Evolutionary conservation across 2,797 vertebrate genomes (phyloP).

Genomic region (Syndactyla subalaris): DNA sequence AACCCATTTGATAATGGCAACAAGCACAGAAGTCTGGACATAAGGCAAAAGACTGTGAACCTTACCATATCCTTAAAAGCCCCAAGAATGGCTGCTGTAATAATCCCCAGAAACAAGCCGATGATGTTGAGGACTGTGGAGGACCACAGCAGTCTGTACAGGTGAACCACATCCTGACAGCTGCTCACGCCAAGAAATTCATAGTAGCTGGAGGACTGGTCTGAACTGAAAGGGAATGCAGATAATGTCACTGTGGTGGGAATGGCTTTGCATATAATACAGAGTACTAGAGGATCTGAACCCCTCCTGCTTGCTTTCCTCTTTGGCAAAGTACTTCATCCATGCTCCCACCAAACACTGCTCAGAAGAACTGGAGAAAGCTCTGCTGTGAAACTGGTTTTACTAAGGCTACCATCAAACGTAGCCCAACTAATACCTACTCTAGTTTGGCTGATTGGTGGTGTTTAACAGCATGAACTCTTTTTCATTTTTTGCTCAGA

Average conservation of each 20-base stretch:
- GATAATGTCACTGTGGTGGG: rapidly evolving
- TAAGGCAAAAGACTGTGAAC: background rate
- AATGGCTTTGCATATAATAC: background rate
- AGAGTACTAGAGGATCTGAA: background rate
- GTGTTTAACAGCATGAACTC: background rate
- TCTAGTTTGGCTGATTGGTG: background rate
- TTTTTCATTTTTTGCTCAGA: background rate
- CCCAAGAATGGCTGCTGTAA: conserved; percentile 90
- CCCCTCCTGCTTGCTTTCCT: background rate
- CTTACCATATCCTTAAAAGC: conserved; percentile 90
- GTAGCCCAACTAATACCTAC: background rate
- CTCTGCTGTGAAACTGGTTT: background rate
- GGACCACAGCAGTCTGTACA: conserved; percentile 91
- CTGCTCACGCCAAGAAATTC: conserved; percentile 86
- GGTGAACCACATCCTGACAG: conserved; percentile 90
- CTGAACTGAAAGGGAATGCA: conserved; percentile 75
- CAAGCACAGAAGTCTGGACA: background rate
- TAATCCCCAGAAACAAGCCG: conserved; percentile 87
- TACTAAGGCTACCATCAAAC: background rate
- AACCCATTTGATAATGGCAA: background rate
- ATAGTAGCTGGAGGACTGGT: conserved; percentile 81
- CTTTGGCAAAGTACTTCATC: background rate
- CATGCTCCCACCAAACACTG: background rate
- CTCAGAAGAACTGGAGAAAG: background rate
- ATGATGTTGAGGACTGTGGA: conserved; percentile 88